Evolutionary conservation across 2,888 invertebrate species (phyloP), one percentile per base, ranked within the genome.

Genomic region (Drosophila eohydei): DNA sequence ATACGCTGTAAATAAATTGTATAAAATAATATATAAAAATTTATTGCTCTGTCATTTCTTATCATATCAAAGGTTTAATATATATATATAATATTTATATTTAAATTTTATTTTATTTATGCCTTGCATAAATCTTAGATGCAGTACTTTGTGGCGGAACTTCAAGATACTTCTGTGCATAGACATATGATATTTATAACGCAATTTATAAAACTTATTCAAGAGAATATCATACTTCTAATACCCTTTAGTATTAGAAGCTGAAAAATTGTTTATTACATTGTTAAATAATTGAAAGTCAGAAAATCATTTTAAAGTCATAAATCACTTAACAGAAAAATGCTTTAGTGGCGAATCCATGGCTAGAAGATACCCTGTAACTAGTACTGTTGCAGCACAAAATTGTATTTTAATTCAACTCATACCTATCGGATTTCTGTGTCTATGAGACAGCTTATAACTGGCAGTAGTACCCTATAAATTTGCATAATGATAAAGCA

Each of bases 341-440:
- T 0, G n/a, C 7, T 7, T 4, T 2, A 0, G 14, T 38, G 11
- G n/a, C 3, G n/a, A 6, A 4, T n/a, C 1, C 2, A 38, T 3
- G 0, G 0, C 38, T 3, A 8, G n/a, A 0, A 12, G 5, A 48
- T 28, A 40, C 38, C 41, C n/a, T 34, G 21, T 21, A 41, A 3
- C 8, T 9, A 16, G 0, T 16, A 3, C 8, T 9, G 8, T 4
- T 9, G 12, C 12, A 38, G 36, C 14, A 1, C 14, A 36, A 14
- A 36, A 30, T 30, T 30, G 30, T 32, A 21, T 21, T 32, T 32
- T 6, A 32, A 32, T 32, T 32, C 30, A 4, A 32, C 30, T 32
- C 30, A 7, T 32, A 32, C 30, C 6, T 32, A 32, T 32, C 6
- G 7, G 30, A 6, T 32, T 7, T 21, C 21, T 32, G 7, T 32